Evolutionary conservation across 2,888 invertebrate species (phyloP), one percentile per base, ranked within the genome.

Genomic region (Athalia cordata): DNA sequence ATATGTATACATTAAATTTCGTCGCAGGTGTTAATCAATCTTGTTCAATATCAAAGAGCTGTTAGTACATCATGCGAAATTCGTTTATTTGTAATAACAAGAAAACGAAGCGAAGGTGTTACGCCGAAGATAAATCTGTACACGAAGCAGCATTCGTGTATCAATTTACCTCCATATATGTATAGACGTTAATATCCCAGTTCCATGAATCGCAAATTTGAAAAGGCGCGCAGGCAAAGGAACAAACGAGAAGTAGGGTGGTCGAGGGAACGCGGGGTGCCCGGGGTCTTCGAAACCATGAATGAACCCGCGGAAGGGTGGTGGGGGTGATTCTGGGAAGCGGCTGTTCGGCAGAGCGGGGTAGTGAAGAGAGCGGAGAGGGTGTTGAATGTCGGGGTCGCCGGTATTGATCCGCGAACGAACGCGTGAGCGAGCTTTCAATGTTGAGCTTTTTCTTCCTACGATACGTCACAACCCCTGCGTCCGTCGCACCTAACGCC

Each of bases 311-410:
- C 78, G 79, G 66, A 81, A 80, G 79, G 72, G 62, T 68, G 77
- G 77, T 47, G 72, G 70, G 77, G 77, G 55, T 50, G 15, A 57
- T 47, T 75, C 29, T 75, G 62, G 76, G 72, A 68, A 77, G 65
- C 59, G 78, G 66, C 8, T 81, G 81, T 82, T 82, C 80, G 82
- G 80, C 55, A 15, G 81, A 29, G 78, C 74, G 79, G 81, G 83
- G 80, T 81, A 82, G 83, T 82, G 80, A 81, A 82, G 85, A 57
- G 68, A 79, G 29, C 29, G 81, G 81, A 82, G 84, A 83, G 84
- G 84, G 84, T 84, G 86, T 86, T 88, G 89, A 89, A 90, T 90
- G 90, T 89, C 89, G 90, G 90, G 89, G 89, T 89, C 89, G 87
- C 82, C 83, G 85, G 90, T 90, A 90, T 90, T 90, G 90, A 90